Evolutionary conservation across 2,113 vertebrate species (phyloP).

Genomic region (Pseudorasbora parva): DNA sequence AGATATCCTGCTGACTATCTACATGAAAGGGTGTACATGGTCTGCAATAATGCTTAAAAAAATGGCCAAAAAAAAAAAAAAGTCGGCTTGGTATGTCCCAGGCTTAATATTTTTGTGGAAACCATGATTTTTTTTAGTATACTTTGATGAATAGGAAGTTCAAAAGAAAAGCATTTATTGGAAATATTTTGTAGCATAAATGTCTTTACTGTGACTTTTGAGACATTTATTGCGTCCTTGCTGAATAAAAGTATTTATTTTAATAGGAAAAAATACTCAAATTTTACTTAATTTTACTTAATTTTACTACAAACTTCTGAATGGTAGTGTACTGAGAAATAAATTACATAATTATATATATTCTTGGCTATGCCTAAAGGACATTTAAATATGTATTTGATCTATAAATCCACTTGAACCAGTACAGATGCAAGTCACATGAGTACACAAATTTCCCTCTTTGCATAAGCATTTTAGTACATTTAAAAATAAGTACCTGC

Average conservation of each 20-base stretch:
- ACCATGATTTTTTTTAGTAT: too few relatives aligned
- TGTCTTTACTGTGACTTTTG: neutral
- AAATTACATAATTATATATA: neutral
- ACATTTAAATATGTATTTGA: neutral
- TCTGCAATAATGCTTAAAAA: too few relatives aligned
- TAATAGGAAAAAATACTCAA: neutral
- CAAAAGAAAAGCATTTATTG: neutral
- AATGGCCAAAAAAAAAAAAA: too few relatives aligned
- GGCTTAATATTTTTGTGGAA: too few relatives aligned
- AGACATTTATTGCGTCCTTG: neutral
- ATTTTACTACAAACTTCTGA: too few relatives aligned
- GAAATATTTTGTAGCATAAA: neutral
- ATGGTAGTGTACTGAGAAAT: neutral
- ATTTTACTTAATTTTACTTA: too few relatives aligned
- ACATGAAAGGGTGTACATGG: too few relatives aligned
- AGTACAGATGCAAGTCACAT: neutral
- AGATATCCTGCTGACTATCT: too few relatives aligned
- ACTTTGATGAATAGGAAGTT: neutral
- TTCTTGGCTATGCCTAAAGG: neutral
- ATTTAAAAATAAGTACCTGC: neutral
- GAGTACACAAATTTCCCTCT: neutral
- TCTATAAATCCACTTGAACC: neutral
- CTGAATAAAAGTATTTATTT: neutral
- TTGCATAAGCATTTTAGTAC: constrained; percentile 5
- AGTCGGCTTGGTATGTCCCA: too few relatives aligned